A percentile compares a stretch with the other conserved stretches of the same genome.
Conservation (phyloP, 2,888 invertebrate species). For the Tachina lurida region DNA sequence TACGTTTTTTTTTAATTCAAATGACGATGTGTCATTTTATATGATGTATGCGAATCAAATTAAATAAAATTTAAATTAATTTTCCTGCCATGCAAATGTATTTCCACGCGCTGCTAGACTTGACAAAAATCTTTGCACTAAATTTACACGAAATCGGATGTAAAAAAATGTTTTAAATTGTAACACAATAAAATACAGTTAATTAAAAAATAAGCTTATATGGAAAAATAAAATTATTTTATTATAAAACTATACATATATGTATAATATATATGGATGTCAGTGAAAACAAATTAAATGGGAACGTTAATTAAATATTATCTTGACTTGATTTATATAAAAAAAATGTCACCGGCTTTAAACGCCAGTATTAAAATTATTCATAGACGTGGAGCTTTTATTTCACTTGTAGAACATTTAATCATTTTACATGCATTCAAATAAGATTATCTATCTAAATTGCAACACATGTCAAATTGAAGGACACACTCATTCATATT, state of each 20-base stretch:
- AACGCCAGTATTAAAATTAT: not conserved
- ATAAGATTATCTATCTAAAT: constrained; percentile 11
- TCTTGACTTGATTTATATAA: constrained; percentile 11
- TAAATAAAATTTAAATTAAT: too few relatives aligned
- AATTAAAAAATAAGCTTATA: not conserved
- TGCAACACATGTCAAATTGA: constrained; percentile 44
- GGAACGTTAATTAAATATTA: constrained; percentile 33
- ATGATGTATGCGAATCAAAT: too few relatives aligned
- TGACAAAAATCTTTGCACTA: constrained; percentile 34
- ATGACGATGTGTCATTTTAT: too few relatives aligned
- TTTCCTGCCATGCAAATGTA: constrained; percentile 48
- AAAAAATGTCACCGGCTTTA: constrained; percentile 13
- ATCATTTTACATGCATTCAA: not conserved
- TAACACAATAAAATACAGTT: constrained; percentile 43
- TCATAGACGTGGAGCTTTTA: not conserved
- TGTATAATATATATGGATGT: too few relatives aligned
- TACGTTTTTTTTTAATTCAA: too few relatives aligned
- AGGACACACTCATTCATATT: constrained; percentile 26
- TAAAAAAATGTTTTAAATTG: constrained; percentile 47
- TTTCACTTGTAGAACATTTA: not conserved
- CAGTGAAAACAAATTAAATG: constrained; percentile 27
- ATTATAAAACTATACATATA: too few relatives aligned
- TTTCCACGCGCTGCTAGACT: constrained; percentile 24
- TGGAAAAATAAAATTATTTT: too few relatives aligned
- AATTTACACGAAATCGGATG: constrained; percentile 61